Evolutionary conservation across 1,140 invertebrate genomes (phyloP), one percentile per base, ranked within the genome.

Genomic region (Dendrolimus kikuchii): DNA sequence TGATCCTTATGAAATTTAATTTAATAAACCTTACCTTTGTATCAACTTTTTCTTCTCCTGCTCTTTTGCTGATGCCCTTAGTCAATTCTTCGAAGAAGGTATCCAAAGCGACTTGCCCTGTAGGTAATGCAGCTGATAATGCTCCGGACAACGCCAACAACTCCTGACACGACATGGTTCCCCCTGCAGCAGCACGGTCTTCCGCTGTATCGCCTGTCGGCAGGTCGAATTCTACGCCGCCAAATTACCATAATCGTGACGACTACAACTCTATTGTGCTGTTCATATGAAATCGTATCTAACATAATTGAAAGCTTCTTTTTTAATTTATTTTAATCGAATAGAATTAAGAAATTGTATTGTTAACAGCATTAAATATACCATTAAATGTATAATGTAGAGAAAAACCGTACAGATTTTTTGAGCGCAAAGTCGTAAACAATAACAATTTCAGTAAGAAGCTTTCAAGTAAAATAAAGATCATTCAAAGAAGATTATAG

Each of bases 151-250:
- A 88, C 39, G 96, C 96, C 44, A 98, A 88, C 2, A 98, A 89
- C 87, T 98, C 96, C 82, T 96, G 95, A 86, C 95, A 97, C 2
- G 95, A 97, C 90, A 97, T 93, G 6, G 91, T 90, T 10, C 87
- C 84, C 38, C 79, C 83, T 0, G 80, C 77, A 0, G 77, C 83
- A 1, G 85, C 78, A 5, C 81, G 66, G 39, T 80, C 79, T 58
- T 83, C 83, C 4, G 68, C 79, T 4, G 68, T 68, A 39, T 83
- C 82, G 55, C 78, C 81, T 74, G 81, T 70, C 53, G 83, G 81
- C 66, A 86, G 69, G 75, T 86, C 83, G 79, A 86, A 86, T 60
- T 86, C 83, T 86, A 82, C 52, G 64, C 65, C 65, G 59, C 66
- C 68, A 74, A 78, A 41, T 74, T 68, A 50, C 73, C 63, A 77